Base-by-base conservation (phyloP, 1,140 invertebrate genomes). In the Macrobrachium rosenbergii region DNA sequence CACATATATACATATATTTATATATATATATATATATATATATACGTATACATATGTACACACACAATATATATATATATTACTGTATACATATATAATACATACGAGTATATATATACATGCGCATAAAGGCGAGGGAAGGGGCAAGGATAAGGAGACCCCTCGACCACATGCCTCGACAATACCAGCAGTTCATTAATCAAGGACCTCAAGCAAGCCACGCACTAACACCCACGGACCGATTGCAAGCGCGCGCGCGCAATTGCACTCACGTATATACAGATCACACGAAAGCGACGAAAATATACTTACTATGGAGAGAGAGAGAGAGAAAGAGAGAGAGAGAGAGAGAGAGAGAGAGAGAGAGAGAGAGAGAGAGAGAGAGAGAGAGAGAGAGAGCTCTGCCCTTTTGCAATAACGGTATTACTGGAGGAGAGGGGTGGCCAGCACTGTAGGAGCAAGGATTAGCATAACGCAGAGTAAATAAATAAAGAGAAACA, bases 371-470 rank as follows among this genome's bases (percentile, higher is more conserved):
- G 52, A 52, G 52, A 8, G 7, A 8, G 52, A 52, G 52, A 52
- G 52, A 52, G 73, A 76, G 73, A 76, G 73, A 76, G 73, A 76
- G 73, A 76, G 73, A 73, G 64, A 69, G 64, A 69, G 64, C 52
- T 52, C 52, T 52, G 52, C 52, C 52, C 52, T 52, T 37, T 52
- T 52, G 52, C 52, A 52, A 52, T 52, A 52, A 52, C 2, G 52
- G 52, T 52, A 12, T 52, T 52, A 52, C 52, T 8, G 52, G 52
- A 52, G 28, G 64, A 69, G 64, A 17, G 64, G 28, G 64, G 5
- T 5, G 12, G 12, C 5, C 19, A 67, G 64, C 5, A 12, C 19
- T n/a, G 23, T 10, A 10, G 64, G 28, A 28, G 8, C n/a, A 69
- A 0, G 28, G 64, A 69, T n/a, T 5, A 28, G 21, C 16, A 37